Evolutionary conservation across 1,140 invertebrate species (phyloP).

Genomic region (Drosophila novamexicana): DNA sequence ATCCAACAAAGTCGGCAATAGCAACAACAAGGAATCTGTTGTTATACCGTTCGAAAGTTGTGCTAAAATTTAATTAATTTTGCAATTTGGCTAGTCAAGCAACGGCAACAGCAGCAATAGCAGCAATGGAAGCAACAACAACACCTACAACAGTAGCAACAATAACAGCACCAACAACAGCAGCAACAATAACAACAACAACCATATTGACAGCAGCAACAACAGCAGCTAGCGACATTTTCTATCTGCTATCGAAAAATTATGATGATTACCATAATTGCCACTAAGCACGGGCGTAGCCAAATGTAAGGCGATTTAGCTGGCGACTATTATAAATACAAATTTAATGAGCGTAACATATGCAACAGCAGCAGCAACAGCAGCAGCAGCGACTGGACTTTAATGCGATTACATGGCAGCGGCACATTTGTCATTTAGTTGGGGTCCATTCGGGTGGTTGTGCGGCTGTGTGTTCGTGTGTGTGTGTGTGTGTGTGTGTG

Average conservation of each 20-base stretch:
- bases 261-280: conserved; percentile 76
- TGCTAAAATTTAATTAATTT: conserved; percentile 82
- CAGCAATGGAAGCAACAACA: conserved; percentile 3
- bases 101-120: conserved; percentile 8
- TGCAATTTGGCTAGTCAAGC: conserved; percentile 68
- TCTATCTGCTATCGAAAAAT: conserved; percentile 67
- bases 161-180: conserved; percentile 2
- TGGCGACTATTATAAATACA: conserved; percentile 76
- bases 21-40: conserved; percentile 33
- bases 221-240: conserved; percentile 22
- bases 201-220: conserved; percentile 3
- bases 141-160: neutral
- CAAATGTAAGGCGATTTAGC: conserved; percentile 76
- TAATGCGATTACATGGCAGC: conserved; percentile 82
- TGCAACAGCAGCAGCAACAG: conserved; percentile 61
- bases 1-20: conserved; percentile 30
- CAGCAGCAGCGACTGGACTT: conserved; percentile 53
- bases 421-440: conserved; percentile 74
- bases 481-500: conserved; percentile 42
- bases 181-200: conserved; percentile 2
- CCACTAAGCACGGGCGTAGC: conserved; percentile 72
- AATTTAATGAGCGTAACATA: conserved; percentile 82
- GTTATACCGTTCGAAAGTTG: conserved; percentile 71
- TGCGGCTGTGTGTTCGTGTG: conserved; percentile 5
- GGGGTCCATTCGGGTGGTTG: conserved; percentile 27